Base-by-base conservation (phyloP, 2,797 vertebrate species). In the Danio aesculapii region DNA sequence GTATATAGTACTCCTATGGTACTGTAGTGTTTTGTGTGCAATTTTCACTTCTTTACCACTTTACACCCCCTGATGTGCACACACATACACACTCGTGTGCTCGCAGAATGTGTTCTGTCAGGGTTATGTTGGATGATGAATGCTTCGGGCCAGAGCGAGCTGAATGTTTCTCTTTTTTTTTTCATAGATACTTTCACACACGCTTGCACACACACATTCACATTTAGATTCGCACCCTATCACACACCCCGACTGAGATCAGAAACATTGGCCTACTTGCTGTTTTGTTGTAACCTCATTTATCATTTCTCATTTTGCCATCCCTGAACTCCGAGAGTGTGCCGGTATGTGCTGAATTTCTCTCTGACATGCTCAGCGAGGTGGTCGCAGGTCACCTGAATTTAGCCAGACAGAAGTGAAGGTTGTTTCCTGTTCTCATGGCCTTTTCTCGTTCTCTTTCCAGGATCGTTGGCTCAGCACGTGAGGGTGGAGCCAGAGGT, bases 401-500 rank as follows among this genome's bases (percentile, higher is more conserved):
- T 64, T 64, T 58, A 59, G 46, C 6, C 12, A 1, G 39, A 55
- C 64, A 69, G 17, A 52, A 64, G 50, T 44, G 73, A 59, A 72
- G 46, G 69, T 71, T n/a, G 8, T 44, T 75, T 72, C 74, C 80
- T 68, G 74, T 69, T 78, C 82, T 81, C 77, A 85, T 30, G 59
- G 17, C 63, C 50, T 62, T 59, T 53, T 61, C 47, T 68, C 53
- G 0, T 44, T 58, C 74, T n/a, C 81, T 70, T 12, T 68, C 66
- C 79, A 95, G 94, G 88, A n/a, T 77, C 73, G 11, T 83, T 86
- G 12, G 92, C 92, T 81, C 94, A 96, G 88, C 89, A 88, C 43
- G 93, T 96, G 82, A 93, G 89, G 68, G 96, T 96, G 30, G 92
- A 89, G 0, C 84, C 92, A 0, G 95, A 96, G 83, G 91, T 97